Base-by-base conservation (phyloP, 2,797 vertebrate species). In the Poeciliopsis paucimaculata region DNA sequence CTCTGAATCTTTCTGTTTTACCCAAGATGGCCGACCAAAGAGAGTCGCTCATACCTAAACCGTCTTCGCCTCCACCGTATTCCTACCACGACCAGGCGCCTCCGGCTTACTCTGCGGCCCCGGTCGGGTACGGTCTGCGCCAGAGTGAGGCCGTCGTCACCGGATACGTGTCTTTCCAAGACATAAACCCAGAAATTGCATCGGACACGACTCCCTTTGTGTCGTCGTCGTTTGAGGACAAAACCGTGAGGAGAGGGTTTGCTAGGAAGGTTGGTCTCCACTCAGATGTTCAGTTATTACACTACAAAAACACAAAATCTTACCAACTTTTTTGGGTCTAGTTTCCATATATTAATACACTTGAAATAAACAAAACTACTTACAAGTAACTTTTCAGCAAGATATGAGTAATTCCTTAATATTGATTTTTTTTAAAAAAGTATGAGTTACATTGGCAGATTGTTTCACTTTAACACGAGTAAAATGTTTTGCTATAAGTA, bases 191-290 rank as follows among this genome's bases (percentile, higher is more conserved):
- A 51, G 82, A 84, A 18, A 20, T 3, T 5, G 1, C 55, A 15
- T 20, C 78, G 0, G 87, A 88, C 26, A 73, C 78, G 0, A 60
- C 72, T 31, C n/a, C 80, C 0, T 34, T 82, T 0, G 6, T 66
- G 0, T 46, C 85, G 0, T 83, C 64, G 9, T 47, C 90, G 13
- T 93, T 74, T 78, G 89, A 93, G 0, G 92, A 94, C 51, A 60
- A 60, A 26, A 76, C 82, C 10, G 93, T 91, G 85, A 92, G 92
- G 16, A 83, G 86, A 84, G 90, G 46, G 0, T 94, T 94, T 55
- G 77, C 93, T 0, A 88, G 90, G 73, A 94, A 94, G 93, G 93
- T 94, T 78, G 47, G 92, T 90, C 0, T 4, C 20, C 51, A 1
- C 46, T 47, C 8, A 13, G 8, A 26, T 10, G 53, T 47, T 43